These are phyloP conservation scores for Standfussiana lucernea DNA, from an alignment of 2,888 invertebrate species.

Conservation along the genomic window DNA sequence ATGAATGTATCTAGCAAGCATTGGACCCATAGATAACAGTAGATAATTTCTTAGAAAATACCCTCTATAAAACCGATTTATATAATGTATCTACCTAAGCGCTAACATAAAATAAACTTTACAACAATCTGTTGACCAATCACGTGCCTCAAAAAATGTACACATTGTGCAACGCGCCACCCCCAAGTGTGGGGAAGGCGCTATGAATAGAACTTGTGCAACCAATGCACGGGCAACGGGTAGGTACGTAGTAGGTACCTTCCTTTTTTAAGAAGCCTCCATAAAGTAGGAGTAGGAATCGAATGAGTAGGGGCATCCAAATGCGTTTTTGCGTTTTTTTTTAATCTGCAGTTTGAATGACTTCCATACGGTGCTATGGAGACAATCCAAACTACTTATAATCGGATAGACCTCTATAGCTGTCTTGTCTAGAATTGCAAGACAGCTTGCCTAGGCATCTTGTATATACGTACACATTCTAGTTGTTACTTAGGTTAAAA, in stretches of 20 bases:
- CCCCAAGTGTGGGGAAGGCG: constrained; percentile 2
- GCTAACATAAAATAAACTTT: constrained; percentile 1
- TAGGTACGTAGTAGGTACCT: background rate
- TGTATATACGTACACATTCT: background rate
- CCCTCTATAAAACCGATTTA: no score
- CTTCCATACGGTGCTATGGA: background rate
- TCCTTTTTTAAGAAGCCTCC: background rate
- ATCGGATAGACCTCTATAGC: background rate
- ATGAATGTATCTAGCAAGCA: background rate
- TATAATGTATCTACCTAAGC: no score
- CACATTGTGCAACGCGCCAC: constrained; percentile 56
- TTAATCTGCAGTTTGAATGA: background rate
- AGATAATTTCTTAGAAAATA: background rate
- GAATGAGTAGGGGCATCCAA: background rate
- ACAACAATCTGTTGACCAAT: constrained; percentile 39
- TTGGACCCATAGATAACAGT: background rate
- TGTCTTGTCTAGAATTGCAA: background rate
- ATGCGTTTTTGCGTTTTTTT: background rate
- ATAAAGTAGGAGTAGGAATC: background rate
- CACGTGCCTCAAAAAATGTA: background rate
- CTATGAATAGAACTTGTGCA: constrained; percentile 47
- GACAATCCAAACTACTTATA: background rate
- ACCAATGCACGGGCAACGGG: constrained; percentile 30
- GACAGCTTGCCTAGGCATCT: background rate
- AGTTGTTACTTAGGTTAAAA: background rate